Conservation (phyloP, 2,113 vertebrate species). For the Thermophis baileyi region DNA sequence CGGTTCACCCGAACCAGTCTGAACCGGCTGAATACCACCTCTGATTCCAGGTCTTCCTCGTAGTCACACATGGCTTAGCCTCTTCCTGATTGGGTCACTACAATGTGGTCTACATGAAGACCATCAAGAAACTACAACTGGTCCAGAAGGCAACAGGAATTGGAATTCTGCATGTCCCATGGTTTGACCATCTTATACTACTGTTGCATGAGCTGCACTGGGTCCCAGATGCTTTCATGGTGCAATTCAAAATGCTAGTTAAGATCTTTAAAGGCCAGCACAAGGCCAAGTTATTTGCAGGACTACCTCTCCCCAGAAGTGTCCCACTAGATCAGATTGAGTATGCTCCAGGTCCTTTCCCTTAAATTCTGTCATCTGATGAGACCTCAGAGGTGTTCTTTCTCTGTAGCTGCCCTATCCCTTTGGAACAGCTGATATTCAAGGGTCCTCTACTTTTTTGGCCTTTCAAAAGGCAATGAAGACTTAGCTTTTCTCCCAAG, state of each 20-base stretch:
- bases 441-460: not conserved
- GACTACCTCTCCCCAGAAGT: not conserved
- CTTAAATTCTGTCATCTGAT: not conserved
- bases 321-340: not conserved
- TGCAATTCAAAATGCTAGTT: not conserved
- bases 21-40: no score
- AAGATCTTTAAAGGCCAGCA: not conserved
- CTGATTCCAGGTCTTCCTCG: not conserved
- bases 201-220: not conserved
- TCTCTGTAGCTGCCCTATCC: not conserved
- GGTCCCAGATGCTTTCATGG: not conserved
- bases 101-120: not conserved
- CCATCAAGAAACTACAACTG: not conserved
- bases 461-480: not conserved
- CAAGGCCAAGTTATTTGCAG: not conserved
- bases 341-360: not conserved
- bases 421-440: not conserved
- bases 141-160: not conserved
- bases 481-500: not conserved
- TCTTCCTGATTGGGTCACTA: not conserved
- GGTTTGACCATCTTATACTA: not conserved
- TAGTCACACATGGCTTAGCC: not conserved
- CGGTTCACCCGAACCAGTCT: no score
- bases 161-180: not conserved
- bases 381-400: not conserved